Base-by-base conservation (phyloP, 2,888 invertebrate species). In the Norana najaformis region DNA sequence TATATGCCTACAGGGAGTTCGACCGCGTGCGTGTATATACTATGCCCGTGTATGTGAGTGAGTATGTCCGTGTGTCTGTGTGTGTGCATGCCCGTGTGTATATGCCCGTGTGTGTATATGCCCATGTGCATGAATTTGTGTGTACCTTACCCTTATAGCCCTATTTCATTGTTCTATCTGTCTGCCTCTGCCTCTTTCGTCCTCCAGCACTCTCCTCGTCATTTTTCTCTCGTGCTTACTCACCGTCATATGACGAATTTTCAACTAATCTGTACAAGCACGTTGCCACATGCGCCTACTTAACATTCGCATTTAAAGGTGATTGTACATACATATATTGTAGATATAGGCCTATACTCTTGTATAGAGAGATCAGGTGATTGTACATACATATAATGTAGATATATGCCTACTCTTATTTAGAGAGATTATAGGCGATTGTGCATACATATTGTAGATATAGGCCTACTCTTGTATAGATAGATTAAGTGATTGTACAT, bases 131-230 rank as follows among this genome's bases (percentile, higher is more conserved):
- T 69, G 69, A n/a, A n/a, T 69, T n/a, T 69, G 69, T n/a, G 69
- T n/a, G 30, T n/a, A 8, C 69, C 69, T 69, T 30, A 69, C 69
- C 69, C 16, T 0, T n/a, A 69, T 69, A 30, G 69, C n/a, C 69
- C n/a, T 30, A 69, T n/a, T 69, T n/a, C 69, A 30, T 5, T 69
- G 6, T 13, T 69, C 69, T 69, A 13, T 53, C n/a, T 69, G 69
- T 53, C 53, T 53, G 53, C 53, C 53, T 23, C 53, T 53, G 53
- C 23, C 53, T 53, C 53, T 53, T 1, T 35, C 37, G 18, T 38
- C 88, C 38, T 88, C 88, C 35, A 34, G 35, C 35, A 34, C 88
- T n/a, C 35, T 88, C 88, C 35, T 18, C 88, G 16, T 88, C 37
- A 18, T 88, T 41, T 30, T 41, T 41, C 39, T 36, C 13, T 69